Conservation (phyloP, 2,888 invertebrate genomes). For the Tanytarsus gracilentus region DNA sequence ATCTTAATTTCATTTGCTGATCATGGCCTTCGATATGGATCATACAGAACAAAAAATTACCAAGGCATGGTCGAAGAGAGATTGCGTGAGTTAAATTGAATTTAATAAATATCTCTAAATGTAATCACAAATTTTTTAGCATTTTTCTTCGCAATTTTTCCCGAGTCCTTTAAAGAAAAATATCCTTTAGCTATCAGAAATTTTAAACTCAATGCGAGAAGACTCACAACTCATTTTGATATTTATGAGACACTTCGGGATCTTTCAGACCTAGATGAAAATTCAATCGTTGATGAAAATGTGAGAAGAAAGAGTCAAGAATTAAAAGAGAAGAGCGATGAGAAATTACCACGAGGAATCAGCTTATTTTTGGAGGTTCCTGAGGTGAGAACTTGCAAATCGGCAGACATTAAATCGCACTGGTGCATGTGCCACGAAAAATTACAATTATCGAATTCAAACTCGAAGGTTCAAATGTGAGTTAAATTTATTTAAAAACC, state of each 20-base stretch:
- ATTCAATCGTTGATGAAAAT: conserved; percentile 43
- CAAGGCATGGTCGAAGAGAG: conserved; percentile 83
- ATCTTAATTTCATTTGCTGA: conserved; percentile 71
- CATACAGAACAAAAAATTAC: conserved; percentile 62
- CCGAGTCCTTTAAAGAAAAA: conserved; percentile 56
- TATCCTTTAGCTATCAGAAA: conserved; percentile 56
- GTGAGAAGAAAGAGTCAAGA: conserved; percentile 40
- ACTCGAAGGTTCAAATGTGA: conserved; percentile 44
- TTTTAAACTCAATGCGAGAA: conserved; percentile 54
- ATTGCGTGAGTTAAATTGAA: conserved; percentile 38
- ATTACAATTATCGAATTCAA: conserved; percentile 47
- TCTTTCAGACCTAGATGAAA: conserved; percentile 46
- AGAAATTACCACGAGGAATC: conserved; percentile 44
- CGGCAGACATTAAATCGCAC: conserved; percentile 66
- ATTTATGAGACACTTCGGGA: conserved; percentile 69
- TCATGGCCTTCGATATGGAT: conserved; percentile 83
- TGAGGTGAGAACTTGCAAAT: conserved; percentile 60
- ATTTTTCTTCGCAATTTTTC: conserved; percentile 63
- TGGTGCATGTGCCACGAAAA: conserved; percentile 82
- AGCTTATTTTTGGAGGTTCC: conserved; percentile 72
- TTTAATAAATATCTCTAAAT: too few relatives aligned
- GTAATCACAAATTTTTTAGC: conserved; percentile 44
- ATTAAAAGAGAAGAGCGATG: conserved; percentile 38
- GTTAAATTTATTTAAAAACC: not conserved
- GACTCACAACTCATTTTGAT: conserved; percentile 78